These are phyloP conservation scores for Pyxicephalus adspersus DNA, from an alignment of 2,113 vertebrate species.

Conservation along the genomic window DNA sequence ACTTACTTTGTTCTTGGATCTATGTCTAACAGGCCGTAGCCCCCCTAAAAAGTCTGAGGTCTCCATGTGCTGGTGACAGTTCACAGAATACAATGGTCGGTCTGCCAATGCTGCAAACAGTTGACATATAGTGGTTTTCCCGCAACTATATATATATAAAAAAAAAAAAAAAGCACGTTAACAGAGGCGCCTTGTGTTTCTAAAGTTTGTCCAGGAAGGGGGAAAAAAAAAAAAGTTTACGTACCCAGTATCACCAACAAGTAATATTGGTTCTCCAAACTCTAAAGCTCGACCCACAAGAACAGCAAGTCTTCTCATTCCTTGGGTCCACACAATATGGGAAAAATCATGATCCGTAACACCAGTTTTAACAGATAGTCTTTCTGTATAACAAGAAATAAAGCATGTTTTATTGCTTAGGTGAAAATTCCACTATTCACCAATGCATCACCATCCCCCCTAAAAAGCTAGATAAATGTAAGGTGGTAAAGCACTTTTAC, in stretches of 20 bases:
- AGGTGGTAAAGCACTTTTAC: background rate
- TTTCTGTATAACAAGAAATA: constrained; percentile 63
- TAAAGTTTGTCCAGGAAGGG: background rate
- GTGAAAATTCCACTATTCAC: background rate
- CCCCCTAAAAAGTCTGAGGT: constrained; percentile 95
- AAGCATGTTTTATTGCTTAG: background rate
- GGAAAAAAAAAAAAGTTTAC: background rate
- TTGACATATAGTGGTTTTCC: constrained; percentile 96
- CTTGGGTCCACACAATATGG: constrained; percentile 89
- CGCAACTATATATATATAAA: constrained; percentile 78
- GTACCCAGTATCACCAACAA: constrained; percentile 96
- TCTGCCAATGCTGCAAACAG: constrained; percentile 85
- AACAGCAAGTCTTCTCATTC: constrained; percentile 85
- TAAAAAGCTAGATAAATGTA: background rate
- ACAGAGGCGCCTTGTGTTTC: too few species aligned
- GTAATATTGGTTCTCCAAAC: constrained; percentile 90
- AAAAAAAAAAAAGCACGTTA: background rate
- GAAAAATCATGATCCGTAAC: constrained; percentile 81
- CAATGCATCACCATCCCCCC: background rate
- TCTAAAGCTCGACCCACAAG: constrained; percentile 88
- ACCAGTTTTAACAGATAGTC: constrained; percentile 68
- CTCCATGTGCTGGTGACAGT: constrained; percentile 96
- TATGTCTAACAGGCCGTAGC: constrained; percentile 85
- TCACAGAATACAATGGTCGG: constrained; percentile 85
- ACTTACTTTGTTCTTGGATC: constrained; percentile 75